A percentile compares a stretch with the other conserved stretches of the same genome.
These are phyloP conservation scores for Momotus momota DNA, from an alignment of 2,797 vertebrate species.

Conservation along the genomic window DNA sequence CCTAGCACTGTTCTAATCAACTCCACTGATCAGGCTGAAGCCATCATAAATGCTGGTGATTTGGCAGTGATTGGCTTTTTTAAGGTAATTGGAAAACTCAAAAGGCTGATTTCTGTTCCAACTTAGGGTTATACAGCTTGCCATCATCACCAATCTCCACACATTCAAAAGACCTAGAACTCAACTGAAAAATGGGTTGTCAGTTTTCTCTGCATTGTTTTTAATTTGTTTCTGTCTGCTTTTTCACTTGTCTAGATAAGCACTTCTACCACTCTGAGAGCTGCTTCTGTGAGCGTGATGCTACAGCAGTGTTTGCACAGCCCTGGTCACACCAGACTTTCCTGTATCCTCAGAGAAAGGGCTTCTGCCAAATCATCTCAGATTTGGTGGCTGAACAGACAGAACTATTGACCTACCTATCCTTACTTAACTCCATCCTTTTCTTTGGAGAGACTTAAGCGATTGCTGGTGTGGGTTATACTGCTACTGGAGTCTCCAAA, in stretches of 20 bases:
- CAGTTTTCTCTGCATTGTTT: background rate
- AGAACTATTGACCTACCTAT: background rate
- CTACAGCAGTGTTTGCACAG: background rate
- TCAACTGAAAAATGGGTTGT: background rate
- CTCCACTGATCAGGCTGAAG: slow-evolving; percentile 77
- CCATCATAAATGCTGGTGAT: slow-evolving; percentile 78
- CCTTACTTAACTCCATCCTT: background rate
- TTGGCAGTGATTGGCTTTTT: slow-evolving; percentile 90
- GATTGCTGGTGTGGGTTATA: background rate
- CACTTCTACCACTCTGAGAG: background rate
- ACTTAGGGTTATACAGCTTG: background rate
- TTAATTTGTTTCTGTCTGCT: background rate
- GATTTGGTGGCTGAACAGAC: background rate
- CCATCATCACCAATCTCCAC: background rate
- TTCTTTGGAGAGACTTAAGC: background rate
- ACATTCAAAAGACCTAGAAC: background rate
- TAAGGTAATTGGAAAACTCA: slow-evolving; percentile 80
- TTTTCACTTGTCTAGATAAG: background rate
- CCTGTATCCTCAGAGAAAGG: background rate
- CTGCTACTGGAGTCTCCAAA: background rate
- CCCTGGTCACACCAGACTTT: background rate
- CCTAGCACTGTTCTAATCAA: slow-evolving; percentile 81
- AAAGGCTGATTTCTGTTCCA: background rate
- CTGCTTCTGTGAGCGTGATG: background rate
- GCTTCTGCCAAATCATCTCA: background rate